These are phyloP conservation scores for Acanthurus tractus DNA, from an alignment of 2,797 vertebrate species.

Conservation along the genomic window DNA sequence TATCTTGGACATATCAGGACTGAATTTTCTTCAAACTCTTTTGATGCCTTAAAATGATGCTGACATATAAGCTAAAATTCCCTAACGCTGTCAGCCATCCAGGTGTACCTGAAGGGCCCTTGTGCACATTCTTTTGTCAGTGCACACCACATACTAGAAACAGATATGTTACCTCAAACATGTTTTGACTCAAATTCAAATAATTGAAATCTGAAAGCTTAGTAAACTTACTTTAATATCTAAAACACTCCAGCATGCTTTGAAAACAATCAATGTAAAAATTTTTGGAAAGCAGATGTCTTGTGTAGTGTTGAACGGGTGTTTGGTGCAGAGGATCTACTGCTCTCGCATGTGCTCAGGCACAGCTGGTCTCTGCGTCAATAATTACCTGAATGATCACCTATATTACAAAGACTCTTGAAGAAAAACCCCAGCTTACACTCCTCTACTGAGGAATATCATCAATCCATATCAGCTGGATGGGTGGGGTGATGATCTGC, in stretches of 20 bases:
- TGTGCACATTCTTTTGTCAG: neutral
- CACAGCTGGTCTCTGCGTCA: slow-evolving; percentile 1
- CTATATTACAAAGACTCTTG: neutral
- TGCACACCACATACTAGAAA: neutral
- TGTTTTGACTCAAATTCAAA: neutral
- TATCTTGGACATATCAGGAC: neutral
- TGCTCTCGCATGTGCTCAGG: neutral
- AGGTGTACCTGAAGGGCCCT: neutral
- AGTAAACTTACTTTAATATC: neutral
- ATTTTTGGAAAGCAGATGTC: neutral
- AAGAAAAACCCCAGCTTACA: slow-evolving; percentile 1
- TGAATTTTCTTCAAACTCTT: neutral
- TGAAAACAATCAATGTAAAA: neutral
- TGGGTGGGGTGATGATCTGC: neutral
- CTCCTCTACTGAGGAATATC: neutral
- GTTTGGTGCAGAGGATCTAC: neutral
- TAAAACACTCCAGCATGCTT: slow-evolving; percentile 11
- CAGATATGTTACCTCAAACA: too few relatives aligned
- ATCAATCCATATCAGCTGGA: neutral
- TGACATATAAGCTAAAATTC: neutral
- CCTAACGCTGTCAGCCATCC: neutral
- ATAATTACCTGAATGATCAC: neutral
- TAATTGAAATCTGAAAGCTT: neutral
- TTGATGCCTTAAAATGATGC: neutral
- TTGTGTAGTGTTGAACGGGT: neutral